Conservation (phyloP, 2,888 invertebrate genomes). For the Ectemnius continuus region DNA sequence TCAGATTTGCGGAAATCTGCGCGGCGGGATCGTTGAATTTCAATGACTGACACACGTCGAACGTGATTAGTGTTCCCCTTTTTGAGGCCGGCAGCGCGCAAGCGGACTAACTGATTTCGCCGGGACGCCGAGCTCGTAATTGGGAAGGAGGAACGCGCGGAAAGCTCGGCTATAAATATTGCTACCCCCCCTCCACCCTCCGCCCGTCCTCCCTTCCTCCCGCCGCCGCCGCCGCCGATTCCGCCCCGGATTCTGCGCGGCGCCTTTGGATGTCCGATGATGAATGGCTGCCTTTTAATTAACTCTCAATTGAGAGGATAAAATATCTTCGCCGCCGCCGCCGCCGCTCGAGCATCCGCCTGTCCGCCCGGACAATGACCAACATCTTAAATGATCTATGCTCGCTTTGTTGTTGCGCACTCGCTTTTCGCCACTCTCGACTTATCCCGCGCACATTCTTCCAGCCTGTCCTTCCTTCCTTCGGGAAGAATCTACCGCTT, state of each 20-base stretch:
- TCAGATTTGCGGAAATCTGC: constrained; percentile 53
- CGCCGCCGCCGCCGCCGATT: not conserved
- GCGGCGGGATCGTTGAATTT: constrained; percentile 48
- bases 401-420: too few species aligned
- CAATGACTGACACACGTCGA: constrained; percentile 61
- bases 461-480: too few species aligned
- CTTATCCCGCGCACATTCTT: too few species aligned
- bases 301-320: constrained; percentile 7
- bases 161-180: constrained; percentile 7
- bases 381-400: too few species aligned
- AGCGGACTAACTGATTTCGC: constrained; percentile 11
- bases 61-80: constrained; percentile 67
- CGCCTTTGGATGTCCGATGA: constrained; percentile 6
- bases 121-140: constrained; percentile 25
- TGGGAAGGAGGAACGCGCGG: constrained; percentile 14
- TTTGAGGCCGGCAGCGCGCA: constrained; percentile 28
- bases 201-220: too few species aligned
- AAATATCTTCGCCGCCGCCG: not conserved
- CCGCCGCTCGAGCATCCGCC: too few species aligned
- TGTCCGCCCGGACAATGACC: too few species aligned
- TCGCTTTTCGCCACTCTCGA: too few species aligned
- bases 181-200: not conserved
- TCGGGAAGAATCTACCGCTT: too few species aligned
- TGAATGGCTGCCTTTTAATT: constrained; percentile 6
- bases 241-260: not conserved